Conservation (phyloP, 2,113 vertebrate genomes). For the Lipotes vexillifer region DNA sequence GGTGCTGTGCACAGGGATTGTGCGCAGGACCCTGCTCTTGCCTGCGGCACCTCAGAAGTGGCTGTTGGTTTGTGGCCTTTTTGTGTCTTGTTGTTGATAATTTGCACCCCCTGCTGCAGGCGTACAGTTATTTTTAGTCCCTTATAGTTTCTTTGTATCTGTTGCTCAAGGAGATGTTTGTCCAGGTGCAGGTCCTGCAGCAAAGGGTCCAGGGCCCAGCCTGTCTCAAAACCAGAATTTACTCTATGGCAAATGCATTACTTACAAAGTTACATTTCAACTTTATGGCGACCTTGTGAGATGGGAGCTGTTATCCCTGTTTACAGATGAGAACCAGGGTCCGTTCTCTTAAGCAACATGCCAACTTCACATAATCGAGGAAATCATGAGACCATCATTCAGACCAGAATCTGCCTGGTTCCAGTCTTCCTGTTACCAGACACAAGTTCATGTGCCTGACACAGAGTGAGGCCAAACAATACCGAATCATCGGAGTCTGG, state of each 20-base stretch:
- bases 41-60: neutral
- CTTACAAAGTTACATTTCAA: neutral
- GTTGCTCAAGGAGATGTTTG: neutral
- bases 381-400: neutral
- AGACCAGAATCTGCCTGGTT: neutral
- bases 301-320: neutral
- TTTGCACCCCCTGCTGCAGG: too few species aligned
- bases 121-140: too few species aligned
- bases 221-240: neutral
- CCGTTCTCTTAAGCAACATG: neutral
- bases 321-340: neutral
- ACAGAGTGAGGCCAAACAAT: too few species aligned
- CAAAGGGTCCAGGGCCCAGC: neutral
- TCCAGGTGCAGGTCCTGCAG: neutral
- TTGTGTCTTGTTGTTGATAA: too few species aligned
- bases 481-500: too few species aligned
- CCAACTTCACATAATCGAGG: neutral
- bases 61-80: neutral
- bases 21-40: neutral
- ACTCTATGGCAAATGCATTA: neutral
- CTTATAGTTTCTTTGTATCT: too few species aligned
- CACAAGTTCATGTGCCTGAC: neutral
- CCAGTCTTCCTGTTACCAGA: neutral
- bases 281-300: neutral
- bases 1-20: neutral